Evolutionary conservation across 2,888 invertebrate species (phyloP), one percentile per base, ranked within the genome.

Genomic region (Drosophila stalkeri): DNA sequence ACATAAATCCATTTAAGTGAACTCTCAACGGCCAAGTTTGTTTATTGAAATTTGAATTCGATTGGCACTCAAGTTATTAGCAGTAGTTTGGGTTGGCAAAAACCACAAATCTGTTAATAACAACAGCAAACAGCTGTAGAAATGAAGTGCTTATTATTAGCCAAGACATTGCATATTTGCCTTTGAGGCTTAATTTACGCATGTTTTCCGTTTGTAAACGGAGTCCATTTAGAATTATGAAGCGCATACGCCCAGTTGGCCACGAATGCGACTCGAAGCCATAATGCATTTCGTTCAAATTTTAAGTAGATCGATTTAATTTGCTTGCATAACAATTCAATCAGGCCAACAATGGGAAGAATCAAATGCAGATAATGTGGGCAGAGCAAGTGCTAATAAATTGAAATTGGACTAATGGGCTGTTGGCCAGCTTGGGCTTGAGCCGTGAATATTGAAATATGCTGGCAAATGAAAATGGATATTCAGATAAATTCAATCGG

Each of bases 321-420:
- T 82, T 79, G 71, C 75, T 72, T 64, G 64, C 51, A 81, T 77
- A 77, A 74, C 70, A 81, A 75, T 86, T 80, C 81, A 79, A 81
- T 82, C 80, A 73, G 46, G 44, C 43, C 46, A 54, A 23, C 51
- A 61, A 18, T 16, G 61, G n/a, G 20, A n/a, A 41, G 12, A 41
- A n/a, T n/a, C 14, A 43, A n/a, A 33, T 2, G n/a, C 6, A 1
- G 14, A 8, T 3, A 5, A 14, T 4, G 37, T 14, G n/a, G 11
- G 3, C 8, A 3, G 52, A 60, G n/a, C n/a, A 12, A 31, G 33
- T 18, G 16, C 41, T 41, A 41, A 51, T 49, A 66, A 27, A 27
- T 18, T 20, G 9, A 12, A 37, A 35, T 18, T 8, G 23, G 39
- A 31, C 57, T 16, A n/a, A 35, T 37, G 27, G 44, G 49, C 46